Conservation (phyloP, 2,888 invertebrate genomes). For the Candidula unifasciata region DNA sequence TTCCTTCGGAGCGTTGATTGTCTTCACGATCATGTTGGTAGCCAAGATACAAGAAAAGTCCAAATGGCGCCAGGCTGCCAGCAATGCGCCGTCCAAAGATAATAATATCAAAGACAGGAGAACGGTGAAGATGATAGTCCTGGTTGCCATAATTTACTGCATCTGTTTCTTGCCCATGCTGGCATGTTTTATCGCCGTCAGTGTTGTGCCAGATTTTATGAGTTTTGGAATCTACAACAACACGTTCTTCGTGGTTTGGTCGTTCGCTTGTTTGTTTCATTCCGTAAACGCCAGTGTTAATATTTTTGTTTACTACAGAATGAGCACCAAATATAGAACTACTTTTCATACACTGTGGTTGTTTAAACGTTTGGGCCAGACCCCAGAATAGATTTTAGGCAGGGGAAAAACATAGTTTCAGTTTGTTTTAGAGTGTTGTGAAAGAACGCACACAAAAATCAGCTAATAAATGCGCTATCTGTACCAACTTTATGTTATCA, state of each 20-base stretch:
- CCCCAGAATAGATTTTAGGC: no score
- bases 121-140: background rate
- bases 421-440: no score
- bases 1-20: background rate
- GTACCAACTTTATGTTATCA: no score
- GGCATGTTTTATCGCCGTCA: background rate
- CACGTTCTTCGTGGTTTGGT: background rate
- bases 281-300: background rate
- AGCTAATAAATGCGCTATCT: no score
- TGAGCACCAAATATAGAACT: slow-evolving; percentile 9
- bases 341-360: background rate
- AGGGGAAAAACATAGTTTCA: no score
- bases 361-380: no score
- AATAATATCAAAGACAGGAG: background rate
- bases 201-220: background rate
- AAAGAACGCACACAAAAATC: no score
- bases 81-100: background rate
- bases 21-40: background rate
- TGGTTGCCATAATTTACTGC: background rate
- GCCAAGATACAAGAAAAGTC: background rate
- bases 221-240: background rate
- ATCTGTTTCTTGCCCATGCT: background rate
- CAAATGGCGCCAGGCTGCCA: background rate
- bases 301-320: background rate
- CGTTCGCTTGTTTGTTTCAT: background rate